Conservation (phyloP, 1,140 invertebrate genomes). For the Coenobita brevimanus region DNA sequence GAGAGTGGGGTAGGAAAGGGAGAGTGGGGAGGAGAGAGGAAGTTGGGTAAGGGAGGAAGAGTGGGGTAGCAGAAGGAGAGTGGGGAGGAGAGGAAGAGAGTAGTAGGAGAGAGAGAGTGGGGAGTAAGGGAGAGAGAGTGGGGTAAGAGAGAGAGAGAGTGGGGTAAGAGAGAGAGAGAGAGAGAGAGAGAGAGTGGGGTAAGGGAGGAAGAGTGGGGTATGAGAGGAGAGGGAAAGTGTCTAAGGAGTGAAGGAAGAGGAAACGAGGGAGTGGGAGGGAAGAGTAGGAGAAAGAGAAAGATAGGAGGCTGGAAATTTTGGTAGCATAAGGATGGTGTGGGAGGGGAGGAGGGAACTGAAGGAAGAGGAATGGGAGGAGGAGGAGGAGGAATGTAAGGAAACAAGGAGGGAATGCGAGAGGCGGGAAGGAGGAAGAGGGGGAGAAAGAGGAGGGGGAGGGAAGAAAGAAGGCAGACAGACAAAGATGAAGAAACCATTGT, state of each 20-base stretch:
- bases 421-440: background rate
- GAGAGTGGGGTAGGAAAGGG: background rate
- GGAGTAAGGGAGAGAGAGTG: too few relatives aligned
- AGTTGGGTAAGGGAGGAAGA: background rate
- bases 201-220: background rate
- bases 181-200: background rate
- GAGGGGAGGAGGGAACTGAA: too few relatives aligned
- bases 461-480: too few relatives aligned
- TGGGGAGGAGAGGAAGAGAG: background rate
- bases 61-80: background rate
- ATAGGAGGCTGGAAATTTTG: too few relatives aligned
- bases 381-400: background rate
- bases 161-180: background rate
- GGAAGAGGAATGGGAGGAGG: too few relatives aligned
- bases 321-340: too few relatives aligned
- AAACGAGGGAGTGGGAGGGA: too few relatives aligned
- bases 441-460: background rate
- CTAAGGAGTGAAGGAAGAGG: too few relatives aligned
- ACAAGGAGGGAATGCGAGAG: background rate
- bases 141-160: background rate
- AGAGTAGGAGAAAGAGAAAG: too few relatives aligned
- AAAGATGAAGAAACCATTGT: background rate
- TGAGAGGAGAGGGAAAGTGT: background rate
- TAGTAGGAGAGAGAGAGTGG: background rate
- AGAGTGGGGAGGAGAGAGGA: background rate